phyloP scores from a whole-genome alignment of 2,113 vertebrate genomes.

The Empidonax alnorum region DNA sequence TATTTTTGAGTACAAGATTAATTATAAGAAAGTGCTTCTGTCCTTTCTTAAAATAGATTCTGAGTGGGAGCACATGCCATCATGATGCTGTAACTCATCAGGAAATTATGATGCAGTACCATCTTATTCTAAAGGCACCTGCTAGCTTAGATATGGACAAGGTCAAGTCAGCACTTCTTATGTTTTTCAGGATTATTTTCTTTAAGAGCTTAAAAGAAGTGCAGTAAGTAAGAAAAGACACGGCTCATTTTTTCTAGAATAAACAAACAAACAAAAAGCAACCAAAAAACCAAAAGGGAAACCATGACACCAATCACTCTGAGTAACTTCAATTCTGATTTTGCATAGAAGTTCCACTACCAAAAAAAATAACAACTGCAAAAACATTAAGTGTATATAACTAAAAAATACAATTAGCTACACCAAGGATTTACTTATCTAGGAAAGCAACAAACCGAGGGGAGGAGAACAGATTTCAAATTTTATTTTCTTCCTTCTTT shows the following conservation, averaged over 20 bases:
- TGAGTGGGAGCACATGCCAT: constrained; percentile 55
- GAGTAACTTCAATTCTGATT: neutral
- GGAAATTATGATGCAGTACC: constrained; percentile 42
- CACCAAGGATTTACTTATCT: neutral
- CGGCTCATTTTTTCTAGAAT: neutral
- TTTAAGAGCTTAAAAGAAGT: neutral
- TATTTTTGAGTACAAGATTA: constrained; percentile 53
- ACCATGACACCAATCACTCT: neutral
- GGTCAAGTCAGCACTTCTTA: neutral
- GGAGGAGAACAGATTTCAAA: neutral
- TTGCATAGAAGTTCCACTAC: neutral
- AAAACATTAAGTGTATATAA: neutral
- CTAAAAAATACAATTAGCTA: neutral
- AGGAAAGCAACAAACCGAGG: neutral
- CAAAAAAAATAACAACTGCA: neutral
- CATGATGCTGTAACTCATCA: constrained; percentile 47
- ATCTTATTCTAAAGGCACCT: constrained; percentile 19
- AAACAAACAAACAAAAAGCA: neutral
- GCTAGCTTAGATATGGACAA: constrained; percentile 19
- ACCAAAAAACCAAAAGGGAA: neutral
- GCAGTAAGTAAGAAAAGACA: neutral
- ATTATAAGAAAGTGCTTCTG: constrained; percentile 61
- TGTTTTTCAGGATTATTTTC: neutral
- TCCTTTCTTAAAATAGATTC: constrained; percentile 71
- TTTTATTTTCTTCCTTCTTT: neutral